Base-by-base conservation (phyloP, 2,113 vertebrate species). In the Urocitellus parryii region DNA sequence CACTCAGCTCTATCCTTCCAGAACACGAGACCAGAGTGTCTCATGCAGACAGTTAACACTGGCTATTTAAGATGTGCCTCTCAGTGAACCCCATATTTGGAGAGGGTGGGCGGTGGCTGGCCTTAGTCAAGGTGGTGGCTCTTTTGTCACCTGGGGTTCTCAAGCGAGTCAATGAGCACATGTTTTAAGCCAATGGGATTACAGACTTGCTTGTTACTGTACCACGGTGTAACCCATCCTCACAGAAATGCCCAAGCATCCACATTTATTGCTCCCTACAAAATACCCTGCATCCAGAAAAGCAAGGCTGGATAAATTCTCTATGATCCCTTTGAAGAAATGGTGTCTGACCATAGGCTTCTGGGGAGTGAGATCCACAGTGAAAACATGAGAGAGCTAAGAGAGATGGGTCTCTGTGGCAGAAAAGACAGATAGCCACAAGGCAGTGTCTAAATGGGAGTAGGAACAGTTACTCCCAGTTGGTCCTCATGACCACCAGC, bases 401-500 rank as follows among this genome's bases (percentile, higher is more conserved):
- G 42, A 53, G 42, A 8, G 14, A 20, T 32, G 45, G 63, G 76
- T 39, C 18, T 65, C 16, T 37, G 42, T 2, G 63, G 45, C 22
- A 37, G 27, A 9, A 20, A 67, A 42, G 45, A 37, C 9, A 20
- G 48, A 4, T 34, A 45, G 73, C 63, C 27, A n/a, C 6, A 4
- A 1, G 29, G 51, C 14, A 48, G 37, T 45, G 34, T 10, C 14
- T 5, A 5, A 56, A 58, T 8, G 22, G 51, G 24, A 24, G 5
- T 0, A 5, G n/a, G 14, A 34, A 37, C 1, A 0, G 10, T 32
- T 6, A 0, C 22, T 3, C 14, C 17, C 0, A 4, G 2, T 12
- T 4, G 1, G 16, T 32, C 18, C 42, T n/a, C 32, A 4, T 16
- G 4, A 22, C 9, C 18, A 2, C n/a, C 65, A 24, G n/a, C 22